These are phyloP conservation scores for Eucidaris tribuloides DNA, from an alignment of 35 echinoderm and acorn worm species.

Conservation along the genomic window DNA sequence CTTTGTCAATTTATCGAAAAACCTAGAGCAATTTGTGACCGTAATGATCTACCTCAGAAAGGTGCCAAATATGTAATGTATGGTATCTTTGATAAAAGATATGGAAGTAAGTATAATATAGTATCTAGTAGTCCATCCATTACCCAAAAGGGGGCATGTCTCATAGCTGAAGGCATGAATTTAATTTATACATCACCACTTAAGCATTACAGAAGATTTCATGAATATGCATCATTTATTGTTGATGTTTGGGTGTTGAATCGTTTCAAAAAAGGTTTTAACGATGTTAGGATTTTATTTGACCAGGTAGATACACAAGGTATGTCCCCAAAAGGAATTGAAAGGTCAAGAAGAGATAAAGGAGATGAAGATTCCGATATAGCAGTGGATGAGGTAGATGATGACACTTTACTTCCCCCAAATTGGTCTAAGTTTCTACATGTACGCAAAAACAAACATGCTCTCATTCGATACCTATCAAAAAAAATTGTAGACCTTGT, in stretches of 20 bases:
- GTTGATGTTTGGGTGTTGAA: constrained; percentile 34
- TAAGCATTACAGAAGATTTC: constrained; percentile 22
- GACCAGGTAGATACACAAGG: constrained; percentile 64
- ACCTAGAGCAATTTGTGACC: constrained; percentile 63
- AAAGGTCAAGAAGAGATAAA: constrained; percentile 38
- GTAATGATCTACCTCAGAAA: constrained; percentile 51
- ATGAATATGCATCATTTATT: constrained; percentile 55
- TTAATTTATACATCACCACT: constrained; percentile 61
- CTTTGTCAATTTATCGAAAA: constrained; percentile 64
- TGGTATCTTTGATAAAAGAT: constrained; percentile 51
- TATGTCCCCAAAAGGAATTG: constrained; percentile 51
- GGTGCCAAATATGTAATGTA: constrained; percentile 71
- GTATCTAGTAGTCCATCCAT: not conserved
- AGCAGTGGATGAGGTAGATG: not conserved
- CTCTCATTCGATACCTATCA: constrained; percentile 17
- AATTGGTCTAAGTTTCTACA: constrained; percentile 56
- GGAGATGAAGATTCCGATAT: constrained; percentile 20
- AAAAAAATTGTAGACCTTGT: not conserved
- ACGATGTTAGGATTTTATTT: constrained; percentile 61
- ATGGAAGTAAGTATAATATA: constrained; percentile 25
- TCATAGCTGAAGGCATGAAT: constrained; percentile 62
- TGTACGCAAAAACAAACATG: constrained; percentile 23
- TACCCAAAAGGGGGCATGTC: constrained; percentile 17
- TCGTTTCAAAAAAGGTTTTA: constrained; percentile 38
- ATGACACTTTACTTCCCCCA: constrained; percentile 37